Evolutionary conservation across 2,113 vertebrate species (phyloP).

Genomic region (Rhombomys opimus): DNA sequence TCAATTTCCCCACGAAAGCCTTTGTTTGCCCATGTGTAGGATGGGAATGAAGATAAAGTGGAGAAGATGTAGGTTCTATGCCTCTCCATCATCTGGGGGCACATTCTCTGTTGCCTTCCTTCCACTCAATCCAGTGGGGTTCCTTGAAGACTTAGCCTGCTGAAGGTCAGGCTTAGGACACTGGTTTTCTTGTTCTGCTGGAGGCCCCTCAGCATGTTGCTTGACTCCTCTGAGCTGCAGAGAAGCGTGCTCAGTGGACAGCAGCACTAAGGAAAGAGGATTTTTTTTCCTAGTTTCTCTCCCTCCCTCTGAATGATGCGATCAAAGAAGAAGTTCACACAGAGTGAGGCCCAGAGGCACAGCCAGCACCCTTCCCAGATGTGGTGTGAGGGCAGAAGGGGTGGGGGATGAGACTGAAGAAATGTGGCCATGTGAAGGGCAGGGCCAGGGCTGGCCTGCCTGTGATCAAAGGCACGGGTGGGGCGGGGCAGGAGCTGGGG

Average conservation of each 20-base stretch:
- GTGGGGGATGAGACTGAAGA: slow-evolving; percentile 29
- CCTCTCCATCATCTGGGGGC: slow-evolving; percentile 44
- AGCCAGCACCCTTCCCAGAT: slow-evolving; percentile 69
- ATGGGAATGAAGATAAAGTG: slow-evolving; percentile 32
- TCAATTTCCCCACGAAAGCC: not conserved
- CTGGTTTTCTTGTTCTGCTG: slow-evolving; percentile 45
- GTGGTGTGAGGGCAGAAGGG: not conserved
- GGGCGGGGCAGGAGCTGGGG: slow-evolving; percentile 33
- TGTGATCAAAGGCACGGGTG: slow-evolving; percentile 67
- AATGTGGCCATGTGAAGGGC: slow-evolving; percentile 71
- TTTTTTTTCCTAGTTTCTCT: slow-evolving; percentile 31
- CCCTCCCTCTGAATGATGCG: slow-evolving; percentile 30
- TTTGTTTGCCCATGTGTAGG: slow-evolving; percentile 39
- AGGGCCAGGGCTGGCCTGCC: slow-evolving; percentile 46
- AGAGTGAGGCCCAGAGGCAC: slow-evolving; percentile 71
- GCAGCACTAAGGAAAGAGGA: slow-evolving; percentile 21
- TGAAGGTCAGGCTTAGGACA: slow-evolving; percentile 49
- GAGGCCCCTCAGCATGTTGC: not conserved
- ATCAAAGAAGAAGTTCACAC: slow-evolving; percentile 75
- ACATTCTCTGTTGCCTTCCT: slow-evolving; percentile 57
- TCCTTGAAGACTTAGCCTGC: slow-evolving; percentile 57
- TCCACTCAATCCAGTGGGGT: slow-evolving; percentile 45
- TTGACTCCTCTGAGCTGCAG: slow-evolving; percentile 36
- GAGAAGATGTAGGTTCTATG: slow-evolving; percentile 66
- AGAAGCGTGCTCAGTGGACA: not conserved